Conservation (phyloP, 2,797 vertebrate species). For the Denticeps clupeoides region DNA sequence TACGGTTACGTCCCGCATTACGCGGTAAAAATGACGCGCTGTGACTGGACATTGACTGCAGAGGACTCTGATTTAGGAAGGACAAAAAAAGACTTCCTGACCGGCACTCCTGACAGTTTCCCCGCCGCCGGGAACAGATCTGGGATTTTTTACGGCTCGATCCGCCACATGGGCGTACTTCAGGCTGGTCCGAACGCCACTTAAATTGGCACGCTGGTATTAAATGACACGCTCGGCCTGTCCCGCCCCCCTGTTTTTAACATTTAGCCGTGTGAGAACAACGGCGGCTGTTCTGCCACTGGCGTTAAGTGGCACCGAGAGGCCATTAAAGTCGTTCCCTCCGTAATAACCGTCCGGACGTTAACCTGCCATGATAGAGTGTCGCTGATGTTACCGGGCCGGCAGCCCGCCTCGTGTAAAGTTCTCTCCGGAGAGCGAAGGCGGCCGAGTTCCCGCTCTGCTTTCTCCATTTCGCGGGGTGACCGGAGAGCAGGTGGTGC, state of each 20-base stretch:
- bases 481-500: too few species aligned
- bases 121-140: slow-evolving; percentile 27
- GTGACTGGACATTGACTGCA: too few species aligned
- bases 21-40: too few species aligned
- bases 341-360: slow-evolving; percentile 35
- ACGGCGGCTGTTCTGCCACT: slow-evolving; percentile 26
- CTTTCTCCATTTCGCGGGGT: too few species aligned
- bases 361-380: slow-evolving; percentile 24
- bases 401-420: too few species aligned
- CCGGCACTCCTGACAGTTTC: background rate
- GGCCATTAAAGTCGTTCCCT: slow-evolving; percentile 35
- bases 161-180: slow-evolving; percentile 37
- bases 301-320: slow-evolving; percentile 38
- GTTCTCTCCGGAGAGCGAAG: too few species aligned
- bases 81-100: too few species aligned
- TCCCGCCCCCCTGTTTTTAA: slow-evolving; percentile 41
- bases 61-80: too few species aligned
- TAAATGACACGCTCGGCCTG: slow-evolving; percentile 38
- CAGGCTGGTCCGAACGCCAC: slow-evolving; percentile 42
- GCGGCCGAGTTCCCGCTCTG: too few species aligned
- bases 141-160: slow-evolving; percentile 39
- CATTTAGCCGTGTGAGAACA: slow-evolving; percentile 42
- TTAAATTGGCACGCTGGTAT: slow-evolving; percentile 44
- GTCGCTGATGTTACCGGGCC: slow-evolving; percentile 4
- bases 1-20: too few species aligned